These are phyloP conservation scores for Arrhopalites spinosus DNA, from an alignment of 2,888 invertebrate genomes.

Conservation along the genomic window DNA sequence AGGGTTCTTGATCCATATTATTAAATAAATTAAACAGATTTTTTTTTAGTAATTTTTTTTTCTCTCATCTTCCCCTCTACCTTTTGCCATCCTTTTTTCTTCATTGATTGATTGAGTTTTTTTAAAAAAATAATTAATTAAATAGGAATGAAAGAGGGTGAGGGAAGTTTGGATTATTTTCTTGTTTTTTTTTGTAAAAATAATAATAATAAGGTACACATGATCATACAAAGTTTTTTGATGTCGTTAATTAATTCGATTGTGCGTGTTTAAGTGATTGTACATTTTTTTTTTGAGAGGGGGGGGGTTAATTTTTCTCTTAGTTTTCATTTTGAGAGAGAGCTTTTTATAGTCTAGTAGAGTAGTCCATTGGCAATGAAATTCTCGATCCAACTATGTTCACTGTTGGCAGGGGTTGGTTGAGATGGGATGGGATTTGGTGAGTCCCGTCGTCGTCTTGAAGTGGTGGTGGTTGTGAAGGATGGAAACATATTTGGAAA, in stretches of 20 bases:
- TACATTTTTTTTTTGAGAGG: too few species aligned
- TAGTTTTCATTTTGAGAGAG: too few species aligned
- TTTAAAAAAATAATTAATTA: background rate
- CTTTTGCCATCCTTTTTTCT: background rate
- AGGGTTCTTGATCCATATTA: too few species aligned
- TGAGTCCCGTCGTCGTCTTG: slow-evolving; percentile 11
- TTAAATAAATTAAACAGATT: background rate
- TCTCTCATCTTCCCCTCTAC: background rate
- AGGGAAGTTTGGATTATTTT: background rate
- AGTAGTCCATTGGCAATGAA: slow-evolving; percentile 28
- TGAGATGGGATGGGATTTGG: background rate
- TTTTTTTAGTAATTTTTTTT: background rate
- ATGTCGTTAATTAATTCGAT: too few species aligned
- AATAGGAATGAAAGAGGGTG: background rate
- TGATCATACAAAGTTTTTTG: too few species aligned
- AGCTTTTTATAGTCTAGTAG: background rate
- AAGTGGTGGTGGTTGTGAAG: slow-evolving; percentile 46
- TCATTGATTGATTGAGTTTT: background rate
- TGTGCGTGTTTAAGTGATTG: background rate
- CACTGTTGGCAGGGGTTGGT: background rate
- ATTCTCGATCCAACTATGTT: slow-evolving; percentile 37
- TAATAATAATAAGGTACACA: too few species aligned
- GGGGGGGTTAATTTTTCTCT: too few species aligned
- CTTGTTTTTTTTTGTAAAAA: too few species aligned
- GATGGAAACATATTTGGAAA: slow-evolving; percentile 51